Base-by-base conservation (phyloP, 2,888 invertebrate genomes). In the Craniophora ligustri region DNA sequence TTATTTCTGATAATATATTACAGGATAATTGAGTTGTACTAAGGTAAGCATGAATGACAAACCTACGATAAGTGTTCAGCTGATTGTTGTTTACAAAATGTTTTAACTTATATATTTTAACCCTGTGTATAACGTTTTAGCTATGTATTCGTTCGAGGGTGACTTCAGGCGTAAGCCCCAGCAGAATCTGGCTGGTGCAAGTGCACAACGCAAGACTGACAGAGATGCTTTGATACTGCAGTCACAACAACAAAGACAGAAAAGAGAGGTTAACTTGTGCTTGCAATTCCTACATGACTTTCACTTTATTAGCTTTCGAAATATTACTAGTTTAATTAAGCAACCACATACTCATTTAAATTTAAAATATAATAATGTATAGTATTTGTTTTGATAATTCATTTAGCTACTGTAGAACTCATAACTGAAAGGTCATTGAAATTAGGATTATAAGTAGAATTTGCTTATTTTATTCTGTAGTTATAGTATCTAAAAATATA, bases 171-270 rank as follows among this genome's bases (percentile, higher is more conserved):
- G 97, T 41, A 96, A 95, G 86, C 99, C 98, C 6, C 95, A 96
- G 79, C 98, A 98, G 90, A 98, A 97, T 88, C 94, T 98, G 71
- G 96, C 98, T 57, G 98, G 98, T 55, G 96, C 96, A n/a, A 97
- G 97, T 80, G 94, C 94, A 50, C 94, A 95, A 66, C 95, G 96
- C 63, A 96, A 93, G 66, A 94, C 93, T 62, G 94, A 95, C 77
- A 91, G 95, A 54, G 96, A 97, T 78, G 94, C 95, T 45, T 89
- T 98, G 41, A 93, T 98, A 62, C 95, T 96, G 51, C 96, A 97
- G 83, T 97, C 97, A 35, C 98, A 98, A 79, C 95, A 95, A 80
- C 98, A 98, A 89, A 95, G 98, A 64, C 95, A 96, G 67, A 98
- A 98, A 89, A 94, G 98, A 85, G 98, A 98, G 94, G 97, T 96